Base-by-base conservation (phyloP, 2,113 vertebrate species). In the Dolichotis patagonum region DNA sequence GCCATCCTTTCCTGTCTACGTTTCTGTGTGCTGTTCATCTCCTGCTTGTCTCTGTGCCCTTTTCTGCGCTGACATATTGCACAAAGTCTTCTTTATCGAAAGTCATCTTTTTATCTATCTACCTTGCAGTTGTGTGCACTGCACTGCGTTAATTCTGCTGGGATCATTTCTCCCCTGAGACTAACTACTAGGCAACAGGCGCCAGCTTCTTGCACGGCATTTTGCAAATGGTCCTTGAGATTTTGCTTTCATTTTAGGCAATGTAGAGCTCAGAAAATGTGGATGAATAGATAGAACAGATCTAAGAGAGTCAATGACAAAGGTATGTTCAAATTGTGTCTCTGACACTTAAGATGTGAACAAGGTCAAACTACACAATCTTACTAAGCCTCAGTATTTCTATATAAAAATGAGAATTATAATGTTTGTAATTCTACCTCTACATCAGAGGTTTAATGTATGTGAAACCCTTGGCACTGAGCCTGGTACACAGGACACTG, bases 131-230 rank as follows among this genome's bases (percentile, higher is more conserved):
- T 83, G 19, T 16, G 54, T 56, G 54, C 73, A 12, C 60, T 78
- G 32, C 41, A 24, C 82, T 92, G 26, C 0, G 0, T 85, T 58
- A 94, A 4, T 28, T 80, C 80, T 65, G 1, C 67, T 24, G 38
- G n/a, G 20, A 88, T 83, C 30, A n/a, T 73, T 81, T 88, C 82
- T 56, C 43, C 85, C 63, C 82, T 63, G 82, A 93, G 60, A 92
- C 41, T 77, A 52, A 96, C 90, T 77, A 17, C 12, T 54, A 89
- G 43, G 60, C 71, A 94, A 67, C 46, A 41, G 3, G 17, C 35
- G 10, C 26, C 87, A 92, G 85, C 65, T 65, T 91, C 88, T 77
- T 88, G 30, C 0, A 58, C 26, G 83, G 22, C 8, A 14, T 67
- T 93, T 87, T 58, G 32, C 28, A 93, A 52, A 6, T 24, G 11